These are phyloP conservation scores for Mythimna vitellina DNA, from an alignment of 2,888 invertebrate species.

Conservation along the genomic window DNA sequence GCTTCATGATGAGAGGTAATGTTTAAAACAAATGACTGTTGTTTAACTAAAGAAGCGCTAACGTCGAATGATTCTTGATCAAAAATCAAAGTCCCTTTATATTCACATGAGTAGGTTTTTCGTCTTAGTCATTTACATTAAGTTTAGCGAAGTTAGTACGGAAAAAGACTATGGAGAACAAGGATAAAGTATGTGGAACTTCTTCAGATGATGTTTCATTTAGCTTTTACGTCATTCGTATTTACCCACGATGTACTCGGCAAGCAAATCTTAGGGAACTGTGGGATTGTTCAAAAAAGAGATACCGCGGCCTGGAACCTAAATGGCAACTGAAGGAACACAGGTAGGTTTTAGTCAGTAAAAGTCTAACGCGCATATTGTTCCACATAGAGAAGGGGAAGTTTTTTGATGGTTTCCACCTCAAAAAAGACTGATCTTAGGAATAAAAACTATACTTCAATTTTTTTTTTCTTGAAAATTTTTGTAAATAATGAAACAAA, in stretches of 20 bases:
- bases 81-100: slow-evolving; percentile 17
- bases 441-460: background rate
- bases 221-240: slow-evolving; percentile 35
- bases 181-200: slow-evolving; percentile 19
- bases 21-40: background rate
- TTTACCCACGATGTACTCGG: background rate
- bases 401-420: too few species aligned
- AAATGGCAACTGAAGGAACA: too few species aligned
- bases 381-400: too few species aligned
- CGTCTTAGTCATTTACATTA: slow-evolving; percentile 13
- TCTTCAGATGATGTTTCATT: background rate
- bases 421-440: too few species aligned
- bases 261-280: too few species aligned
- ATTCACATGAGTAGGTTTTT: slow-evolving; percentile 15
- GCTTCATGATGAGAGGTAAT: slow-evolving; percentile 34
- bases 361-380: too few species aligned
- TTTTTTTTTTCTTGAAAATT: background rate
- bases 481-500: background rate
- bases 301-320: too few species aligned
- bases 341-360: too few species aligned
- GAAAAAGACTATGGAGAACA: slow-evolving; percentile 4
- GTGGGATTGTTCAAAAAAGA: too few species aligned
- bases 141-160: slow-evolving; percentile 15
- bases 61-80: slow-evolving; percentile 18
- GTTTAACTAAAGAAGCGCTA: background rate